Evolutionary conservation across 2,888 invertebrate species (phyloP).

Genomic region (Tetragonisca angustula): DNA sequence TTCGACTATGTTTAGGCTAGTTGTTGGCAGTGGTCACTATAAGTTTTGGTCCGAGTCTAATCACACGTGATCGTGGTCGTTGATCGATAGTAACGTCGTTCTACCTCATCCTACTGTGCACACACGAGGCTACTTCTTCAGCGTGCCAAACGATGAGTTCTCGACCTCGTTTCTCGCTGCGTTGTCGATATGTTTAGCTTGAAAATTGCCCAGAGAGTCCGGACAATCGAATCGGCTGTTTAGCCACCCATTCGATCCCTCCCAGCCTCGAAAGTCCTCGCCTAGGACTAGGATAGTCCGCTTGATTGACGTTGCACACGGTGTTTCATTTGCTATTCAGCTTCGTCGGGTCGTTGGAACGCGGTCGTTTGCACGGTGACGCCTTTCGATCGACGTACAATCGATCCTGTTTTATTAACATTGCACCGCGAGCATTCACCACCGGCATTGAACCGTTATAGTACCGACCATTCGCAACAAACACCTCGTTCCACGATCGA

Average conservation of each 20-base stretch:
- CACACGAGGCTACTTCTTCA: not conserved
- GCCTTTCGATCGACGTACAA: conserved; percentile 21
- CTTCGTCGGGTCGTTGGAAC: conserved; percentile 31
- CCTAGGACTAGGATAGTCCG: conserved; percentile 18
- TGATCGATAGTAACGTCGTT: conserved; percentile 26
- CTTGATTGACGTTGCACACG: conserved; percentile 41
- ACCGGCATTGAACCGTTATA: not conserved
- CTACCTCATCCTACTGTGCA: not conserved
- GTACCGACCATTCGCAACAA: not conserved
- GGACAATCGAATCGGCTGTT: conserved; percentile 42
- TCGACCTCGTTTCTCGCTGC: conserved; percentile 32
- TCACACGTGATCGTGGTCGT: conserved; percentile 31
- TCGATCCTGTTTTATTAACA: conserved; percentile 32
- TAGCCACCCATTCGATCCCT: conserved; percentile 26
- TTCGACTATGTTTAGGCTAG: conserved; percentile 59
- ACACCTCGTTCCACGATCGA: conserved; percentile 26
- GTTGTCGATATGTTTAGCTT: conserved; percentile 69
- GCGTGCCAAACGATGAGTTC: conserved; percentile 1
- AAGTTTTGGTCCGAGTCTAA: conserved; percentile 70
- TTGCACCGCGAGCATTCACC: not conserved
- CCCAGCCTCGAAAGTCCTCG: conserved; percentile 29
- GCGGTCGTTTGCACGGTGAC: conserved; percentile 17
- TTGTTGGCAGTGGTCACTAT: conserved; percentile 72
- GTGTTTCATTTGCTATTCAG: conserved; percentile 45
- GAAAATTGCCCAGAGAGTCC: conserved; percentile 37